Evolutionary conservation across 1,140 invertebrate species (phyloP).

Genomic region (Pachyrhynchus sulphureomaculatus): DNA sequence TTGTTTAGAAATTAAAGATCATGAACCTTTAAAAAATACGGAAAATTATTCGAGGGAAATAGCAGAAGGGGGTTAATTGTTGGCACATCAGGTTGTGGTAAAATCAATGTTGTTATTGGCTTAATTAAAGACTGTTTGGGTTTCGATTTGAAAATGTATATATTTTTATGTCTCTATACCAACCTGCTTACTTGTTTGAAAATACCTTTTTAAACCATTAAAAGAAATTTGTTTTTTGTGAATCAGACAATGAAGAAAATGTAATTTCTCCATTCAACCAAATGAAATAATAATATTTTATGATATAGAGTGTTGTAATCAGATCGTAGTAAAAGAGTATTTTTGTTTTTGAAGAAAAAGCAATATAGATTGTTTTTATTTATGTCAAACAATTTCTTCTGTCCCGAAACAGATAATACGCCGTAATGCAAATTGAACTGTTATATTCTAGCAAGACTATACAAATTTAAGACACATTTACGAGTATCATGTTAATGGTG

Average conservation of each 20-base stretch:
- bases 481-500: constrained; percentile 46
- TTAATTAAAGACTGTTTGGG: constrained; percentile 43
- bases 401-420: constrained; percentile 50
- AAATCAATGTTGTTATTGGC: constrained; percentile 48
- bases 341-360: constrained; percentile 33
- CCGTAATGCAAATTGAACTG: constrained; percentile 49
- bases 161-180: constrained; percentile 47
- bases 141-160: constrained; percentile 50
- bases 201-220: constrained; percentile 37
- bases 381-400: constrained; percentile 48
- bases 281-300: constrained; percentile 50
- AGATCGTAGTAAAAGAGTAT: constrained; percentile 42
- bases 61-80: constrained; percentile 35
- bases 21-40: not conserved
- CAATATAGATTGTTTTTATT: constrained; percentile 45
- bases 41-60: not conserved
- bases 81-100: constrained; percentile 46
- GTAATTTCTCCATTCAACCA: constrained; percentile 32
- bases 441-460: constrained; percentile 51
- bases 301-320: constrained; percentile 46
- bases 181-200: constrained; percentile 47
- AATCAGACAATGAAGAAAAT: constrained; percentile 40
- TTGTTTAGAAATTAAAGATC: too few species aligned
- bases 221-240: constrained; percentile 38
- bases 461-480: constrained; percentile 51